phyloP scores from a whole-genome alignment of 2,113 vertebrate species.

The Archocentrus centrarchus region DNA sequence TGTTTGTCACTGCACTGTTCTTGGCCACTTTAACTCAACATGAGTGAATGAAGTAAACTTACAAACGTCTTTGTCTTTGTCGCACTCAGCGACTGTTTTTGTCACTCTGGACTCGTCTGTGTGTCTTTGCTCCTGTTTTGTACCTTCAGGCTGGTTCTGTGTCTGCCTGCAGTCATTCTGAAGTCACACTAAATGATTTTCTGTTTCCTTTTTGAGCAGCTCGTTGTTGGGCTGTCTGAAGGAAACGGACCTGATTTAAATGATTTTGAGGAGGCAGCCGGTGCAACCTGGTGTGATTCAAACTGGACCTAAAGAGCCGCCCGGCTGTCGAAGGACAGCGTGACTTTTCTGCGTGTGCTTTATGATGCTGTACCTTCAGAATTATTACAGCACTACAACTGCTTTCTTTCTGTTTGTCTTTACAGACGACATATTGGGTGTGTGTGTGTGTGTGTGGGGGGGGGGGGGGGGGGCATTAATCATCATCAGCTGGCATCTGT shows the following conservation, averaged over 20 bases:
- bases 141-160: not conserved
- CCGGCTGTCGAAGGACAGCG: not conserved
- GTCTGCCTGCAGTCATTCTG: not conserved
- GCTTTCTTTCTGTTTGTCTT: not conserved
- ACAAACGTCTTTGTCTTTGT: not conserved
- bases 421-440: not conserved
- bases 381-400: too few species aligned
- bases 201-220: not conserved
- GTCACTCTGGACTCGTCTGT: not conserved
- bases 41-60: not conserved
- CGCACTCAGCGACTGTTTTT: not conserved
- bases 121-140: not conserved
- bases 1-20: not conserved
- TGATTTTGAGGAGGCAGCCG: not conserved
- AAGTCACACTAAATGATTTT: not conserved
- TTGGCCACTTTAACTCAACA: not conserved
- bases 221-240: too few species aligned
- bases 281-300: not conserved
- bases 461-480: not conserved
- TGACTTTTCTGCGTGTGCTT: not conserved
- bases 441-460: too few species aligned
- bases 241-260: not conserved
- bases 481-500: not conserved
- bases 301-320: not conserved
- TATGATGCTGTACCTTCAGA: not conserved